phyloP scores from a whole-genome alignment of 2,113 vertebrate genomes.

The Rousettus leschenaultii region DNA sequence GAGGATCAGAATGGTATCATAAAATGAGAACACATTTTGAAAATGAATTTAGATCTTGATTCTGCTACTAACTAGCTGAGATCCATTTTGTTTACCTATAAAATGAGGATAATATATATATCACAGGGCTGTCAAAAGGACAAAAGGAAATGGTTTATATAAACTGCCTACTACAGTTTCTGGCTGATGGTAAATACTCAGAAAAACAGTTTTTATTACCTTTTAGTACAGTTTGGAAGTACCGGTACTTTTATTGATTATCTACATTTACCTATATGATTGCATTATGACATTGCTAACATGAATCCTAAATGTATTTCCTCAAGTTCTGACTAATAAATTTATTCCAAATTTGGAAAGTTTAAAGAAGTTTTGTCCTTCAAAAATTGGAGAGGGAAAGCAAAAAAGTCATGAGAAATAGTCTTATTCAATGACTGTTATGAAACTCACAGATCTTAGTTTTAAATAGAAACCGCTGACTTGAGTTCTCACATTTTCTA shows the following conservation, averaged over 20 bases:
- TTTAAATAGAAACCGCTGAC: conserved; percentile 24
- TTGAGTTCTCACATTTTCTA: neutral
- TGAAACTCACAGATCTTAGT: neutral
- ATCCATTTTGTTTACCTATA: neutral
- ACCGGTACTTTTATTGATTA: neutral
- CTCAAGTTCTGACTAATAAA: neutral
- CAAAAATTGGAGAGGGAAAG: neutral
- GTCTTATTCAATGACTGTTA: neutral
- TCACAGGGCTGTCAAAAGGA: neutral
- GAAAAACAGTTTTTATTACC: neutral
- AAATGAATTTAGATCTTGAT: neutral
- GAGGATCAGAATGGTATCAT: neutral
- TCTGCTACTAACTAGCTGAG: neutral
- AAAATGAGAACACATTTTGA: neutral
- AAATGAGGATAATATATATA: neutral
- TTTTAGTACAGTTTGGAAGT: neutral
- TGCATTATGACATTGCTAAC: neutral
- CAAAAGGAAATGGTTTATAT: neutral
- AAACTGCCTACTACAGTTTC: neutral
- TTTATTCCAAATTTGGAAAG: neutral
- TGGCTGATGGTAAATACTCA: neutral
- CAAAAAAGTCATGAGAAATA: neutral
- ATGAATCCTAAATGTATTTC: neutral
- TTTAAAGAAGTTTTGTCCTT: neutral
- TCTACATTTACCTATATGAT: neutral